Evolutionary conservation across 2,888 invertebrate genomes (phyloP).

Genomic region (Elmis aenea): DNA sequence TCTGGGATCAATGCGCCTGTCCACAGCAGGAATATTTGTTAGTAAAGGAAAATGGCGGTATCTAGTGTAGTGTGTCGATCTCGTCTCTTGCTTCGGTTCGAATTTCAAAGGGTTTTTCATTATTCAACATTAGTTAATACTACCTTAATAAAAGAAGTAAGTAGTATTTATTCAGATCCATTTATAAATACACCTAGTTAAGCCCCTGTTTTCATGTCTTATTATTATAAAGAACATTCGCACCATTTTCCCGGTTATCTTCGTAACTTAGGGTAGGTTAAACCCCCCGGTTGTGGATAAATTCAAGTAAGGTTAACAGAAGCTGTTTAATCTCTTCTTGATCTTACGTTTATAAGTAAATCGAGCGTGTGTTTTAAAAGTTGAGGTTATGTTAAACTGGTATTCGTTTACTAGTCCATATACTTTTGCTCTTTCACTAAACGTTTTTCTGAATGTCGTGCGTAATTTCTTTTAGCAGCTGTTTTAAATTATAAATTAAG

Average conservation of each 20-base stretch:
- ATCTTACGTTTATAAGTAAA: too few relatives aligned
- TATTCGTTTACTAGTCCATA: too few relatives aligned
- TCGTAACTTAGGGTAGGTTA: constrained; percentile 13
- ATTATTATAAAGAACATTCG: constrained; percentile 1
- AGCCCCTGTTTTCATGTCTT: constrained; percentile 8
- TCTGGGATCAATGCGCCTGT: constrained; percentile 18
- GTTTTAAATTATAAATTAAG: too few relatives aligned
- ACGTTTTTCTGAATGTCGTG: too few relatives aligned
- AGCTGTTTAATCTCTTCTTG: too few relatives aligned
- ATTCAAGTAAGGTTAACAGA: too few relatives aligned
- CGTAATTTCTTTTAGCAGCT: too few relatives aligned
- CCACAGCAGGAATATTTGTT: constrained; percentile 15
- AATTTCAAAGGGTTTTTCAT: constrained; percentile 41
- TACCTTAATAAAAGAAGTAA: constrained; percentile 42
- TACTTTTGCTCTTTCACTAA: too few relatives aligned
- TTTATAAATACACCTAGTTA: background rate
- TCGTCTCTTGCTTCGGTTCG: constrained; percentile 41
- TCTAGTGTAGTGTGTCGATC: constrained; percentile 43
- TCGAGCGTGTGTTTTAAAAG: too few relatives aligned
- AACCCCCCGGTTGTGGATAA: too few relatives aligned
- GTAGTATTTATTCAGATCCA: constrained; percentile 22
- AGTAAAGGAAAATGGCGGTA: constrained; percentile 42
- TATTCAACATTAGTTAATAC: constrained; percentile 36
- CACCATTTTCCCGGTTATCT: background rate
- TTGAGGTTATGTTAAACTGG: too few relatives aligned